These are phyloP conservation scores for Beroe ovata DNA, from an alignment of 37 sponge, comb jelly and placozoan species.

Conservation along the genomic window DNA sequence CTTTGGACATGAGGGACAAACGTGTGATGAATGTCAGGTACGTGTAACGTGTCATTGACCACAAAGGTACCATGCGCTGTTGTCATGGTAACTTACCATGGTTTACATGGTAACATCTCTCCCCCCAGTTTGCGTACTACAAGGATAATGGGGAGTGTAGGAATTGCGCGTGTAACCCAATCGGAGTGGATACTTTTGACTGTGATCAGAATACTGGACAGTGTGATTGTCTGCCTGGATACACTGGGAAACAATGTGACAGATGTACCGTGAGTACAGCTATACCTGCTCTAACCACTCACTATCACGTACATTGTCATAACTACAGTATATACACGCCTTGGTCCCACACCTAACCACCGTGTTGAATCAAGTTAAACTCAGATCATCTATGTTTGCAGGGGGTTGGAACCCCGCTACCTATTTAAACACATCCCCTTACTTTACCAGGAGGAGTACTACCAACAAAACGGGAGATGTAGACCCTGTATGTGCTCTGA, in stretches of 20 bases:
- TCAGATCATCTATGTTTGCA: too few species aligned
- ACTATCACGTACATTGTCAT: too few species aligned
- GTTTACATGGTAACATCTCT: too few species aligned
- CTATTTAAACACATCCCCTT: background rate
- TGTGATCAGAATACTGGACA: conserved; percentile 35
- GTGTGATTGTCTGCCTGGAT: conserved; percentile 17
- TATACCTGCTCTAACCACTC: too few species aligned
- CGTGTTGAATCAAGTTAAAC: too few species aligned
- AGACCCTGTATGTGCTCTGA: background rate
- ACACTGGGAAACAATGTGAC: conserved; percentile 15
- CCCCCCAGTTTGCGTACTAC: background rate
- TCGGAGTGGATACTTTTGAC: background rate
- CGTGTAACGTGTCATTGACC: too few species aligned
- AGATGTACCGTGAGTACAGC: background rate
- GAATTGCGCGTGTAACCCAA: conserved; percentile 7
- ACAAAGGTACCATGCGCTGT: too few species aligned
- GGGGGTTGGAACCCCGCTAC: too few species aligned
- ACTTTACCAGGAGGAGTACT: background rate
- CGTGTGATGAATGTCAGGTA: conserved; percentile 42
- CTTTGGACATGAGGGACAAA: background rate
- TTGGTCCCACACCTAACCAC: too few species aligned
- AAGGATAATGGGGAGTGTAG: background rate
- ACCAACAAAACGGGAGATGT: background rate
- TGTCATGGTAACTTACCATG: too few species aligned
- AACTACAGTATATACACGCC: too few species aligned